A percentile compares a stretch with the other conserved stretches of the same genome.
These are phyloP conservation scores for Platorchestia sp. DNA, from an alignment of 1,140 invertebrate species.

Conservation along the genomic window DNA sequence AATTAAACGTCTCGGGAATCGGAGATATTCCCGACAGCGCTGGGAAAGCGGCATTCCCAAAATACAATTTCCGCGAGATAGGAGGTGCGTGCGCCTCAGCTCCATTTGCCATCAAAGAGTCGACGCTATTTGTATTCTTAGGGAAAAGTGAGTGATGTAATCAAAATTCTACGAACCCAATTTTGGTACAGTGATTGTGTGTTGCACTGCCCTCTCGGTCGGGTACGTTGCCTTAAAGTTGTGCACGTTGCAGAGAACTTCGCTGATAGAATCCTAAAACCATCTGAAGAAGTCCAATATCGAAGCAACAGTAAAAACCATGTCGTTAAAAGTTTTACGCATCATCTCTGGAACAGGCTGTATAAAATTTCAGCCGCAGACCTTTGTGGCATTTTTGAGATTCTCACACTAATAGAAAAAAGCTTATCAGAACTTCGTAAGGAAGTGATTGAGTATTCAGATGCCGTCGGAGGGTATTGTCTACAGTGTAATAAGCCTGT, in stretches of 20 bases:
- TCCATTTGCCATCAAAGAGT: background rate
- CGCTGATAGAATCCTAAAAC: background rate
- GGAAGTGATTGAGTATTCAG: background rate
- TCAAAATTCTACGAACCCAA: background rate
- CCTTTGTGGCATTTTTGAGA: background rate
- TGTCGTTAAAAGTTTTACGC: background rate
- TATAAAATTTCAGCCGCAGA: background rate
- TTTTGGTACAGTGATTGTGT: background rate
- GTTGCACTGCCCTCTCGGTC: background rate
- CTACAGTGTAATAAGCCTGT: background rate
- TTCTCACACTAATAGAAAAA: background rate
- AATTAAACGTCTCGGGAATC: background rate
- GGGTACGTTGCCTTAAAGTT: background rate
- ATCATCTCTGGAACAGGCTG: background rate
- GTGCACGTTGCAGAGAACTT: background rate
- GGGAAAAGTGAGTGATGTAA: background rate
- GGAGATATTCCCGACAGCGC: background rate
- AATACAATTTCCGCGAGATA: background rate
- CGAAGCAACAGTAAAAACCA: background rate
- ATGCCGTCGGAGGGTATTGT: background rate
- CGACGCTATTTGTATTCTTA: background rate
- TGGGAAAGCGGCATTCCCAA: background rate
- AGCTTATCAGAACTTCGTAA: background rate
- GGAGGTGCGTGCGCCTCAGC: background rate
- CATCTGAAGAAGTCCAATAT: background rate